Evolutionary conservation across 2,113 vertebrate genomes (phyloP).

Genomic region (Capra hircus): DNA sequence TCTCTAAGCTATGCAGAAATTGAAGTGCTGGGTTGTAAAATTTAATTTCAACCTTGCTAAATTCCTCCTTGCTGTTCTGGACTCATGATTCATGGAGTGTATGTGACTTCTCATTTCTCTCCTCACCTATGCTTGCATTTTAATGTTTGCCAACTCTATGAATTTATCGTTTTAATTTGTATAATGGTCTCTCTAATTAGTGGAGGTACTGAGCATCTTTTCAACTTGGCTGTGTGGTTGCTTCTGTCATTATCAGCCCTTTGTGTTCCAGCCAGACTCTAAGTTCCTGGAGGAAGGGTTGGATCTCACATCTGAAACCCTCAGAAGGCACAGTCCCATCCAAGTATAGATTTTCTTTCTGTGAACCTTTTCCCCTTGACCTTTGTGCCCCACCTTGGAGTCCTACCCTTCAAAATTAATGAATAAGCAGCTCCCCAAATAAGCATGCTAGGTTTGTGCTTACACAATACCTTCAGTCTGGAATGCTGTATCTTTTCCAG

Average conservation of each 20-base stretch:
- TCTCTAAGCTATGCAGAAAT: not conserved
- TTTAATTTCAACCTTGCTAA: not conserved
- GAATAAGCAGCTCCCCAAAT: not conserved
- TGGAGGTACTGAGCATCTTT: not conserved
- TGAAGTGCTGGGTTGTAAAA: not conserved
- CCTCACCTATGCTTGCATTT: not conserved
- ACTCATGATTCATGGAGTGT: not conserved
- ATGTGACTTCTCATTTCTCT: not conserved
- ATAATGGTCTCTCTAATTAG: not conserved
- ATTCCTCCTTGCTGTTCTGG: not conserved
- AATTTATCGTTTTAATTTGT: not conserved
- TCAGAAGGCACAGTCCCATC: not conserved
- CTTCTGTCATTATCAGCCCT: not conserved
- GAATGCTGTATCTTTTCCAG: not conserved
- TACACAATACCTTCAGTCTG: not conserved
- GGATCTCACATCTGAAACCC: not conserved
- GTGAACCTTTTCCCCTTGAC: no score
- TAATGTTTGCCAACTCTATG: not conserved
- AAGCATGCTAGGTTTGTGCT: fast-evolving
- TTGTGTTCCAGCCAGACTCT: not conserved
- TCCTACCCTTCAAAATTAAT: not conserved
- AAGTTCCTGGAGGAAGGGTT: not conserved
- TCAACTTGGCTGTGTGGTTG: not conserved
- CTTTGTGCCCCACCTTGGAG: not conserved
- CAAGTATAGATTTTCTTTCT: not conserved